phyloP scores from a whole-genome alignment of 2,888 invertebrate species.

The Celastrina argiolus region DNA sequence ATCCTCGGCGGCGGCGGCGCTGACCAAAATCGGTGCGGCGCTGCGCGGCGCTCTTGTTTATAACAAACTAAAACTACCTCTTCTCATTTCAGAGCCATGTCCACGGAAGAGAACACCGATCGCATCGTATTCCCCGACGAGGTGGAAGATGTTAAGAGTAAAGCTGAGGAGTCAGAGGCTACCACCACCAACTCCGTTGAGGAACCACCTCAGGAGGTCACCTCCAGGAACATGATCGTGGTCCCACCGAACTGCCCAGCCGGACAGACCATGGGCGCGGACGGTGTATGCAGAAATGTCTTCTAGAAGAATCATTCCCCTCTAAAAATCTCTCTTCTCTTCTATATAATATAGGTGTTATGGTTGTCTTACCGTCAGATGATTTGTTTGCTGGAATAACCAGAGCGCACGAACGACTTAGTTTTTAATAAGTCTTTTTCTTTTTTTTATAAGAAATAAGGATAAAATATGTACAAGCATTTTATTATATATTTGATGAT shows the following conservation, averaged over 20 bases:
- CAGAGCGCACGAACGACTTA: too few species aligned
- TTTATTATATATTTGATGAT: too few species aligned
- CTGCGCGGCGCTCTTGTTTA: too few species aligned
- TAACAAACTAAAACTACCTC: not conserved
- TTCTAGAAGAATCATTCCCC: constrained; percentile 32
- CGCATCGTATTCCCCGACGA: constrained; percentile 60
- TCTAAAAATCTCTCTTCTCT: not conserved
- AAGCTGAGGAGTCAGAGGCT: constrained; percentile 36
- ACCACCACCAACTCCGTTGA: constrained; percentile 43
- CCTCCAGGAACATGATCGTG: constrained; percentile 51
- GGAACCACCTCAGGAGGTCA: constrained; percentile 34
- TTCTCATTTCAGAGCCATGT: constrained; percentile 46
- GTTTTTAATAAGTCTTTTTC: too few species aligned
- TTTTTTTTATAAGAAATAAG: too few species aligned
- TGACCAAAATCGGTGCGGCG: too few species aligned
- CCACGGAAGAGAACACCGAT: constrained; percentile 42
- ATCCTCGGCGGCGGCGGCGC: too few species aligned
- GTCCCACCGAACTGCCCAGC: constrained; percentile 43
- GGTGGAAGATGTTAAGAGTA: constrained; percentile 44
- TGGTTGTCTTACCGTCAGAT: not conserved
- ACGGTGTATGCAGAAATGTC: constrained; percentile 44
- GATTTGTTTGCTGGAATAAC: too few species aligned
- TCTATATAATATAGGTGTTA: not conserved
- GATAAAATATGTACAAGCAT: too few species aligned
- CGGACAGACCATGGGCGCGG: constrained; percentile 38